Evolutionary conservation across 1,140 invertebrate genomes (phyloP).

Genomic region (Maconellicoccus hirsutus): DNA sequence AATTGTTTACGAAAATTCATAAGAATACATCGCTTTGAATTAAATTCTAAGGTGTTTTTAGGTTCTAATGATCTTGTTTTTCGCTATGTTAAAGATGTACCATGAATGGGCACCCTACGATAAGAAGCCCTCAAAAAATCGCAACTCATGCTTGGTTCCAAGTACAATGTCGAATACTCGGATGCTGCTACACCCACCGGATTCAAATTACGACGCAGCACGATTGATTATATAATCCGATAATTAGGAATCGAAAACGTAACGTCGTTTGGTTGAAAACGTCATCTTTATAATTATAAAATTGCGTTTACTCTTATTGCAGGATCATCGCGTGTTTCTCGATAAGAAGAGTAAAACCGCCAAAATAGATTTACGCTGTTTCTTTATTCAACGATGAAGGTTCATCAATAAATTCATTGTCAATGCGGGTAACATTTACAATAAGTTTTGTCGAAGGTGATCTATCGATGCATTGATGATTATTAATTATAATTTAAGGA

Average conservation of each 20-base stretch:
- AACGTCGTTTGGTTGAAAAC: background rate
- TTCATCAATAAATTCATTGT: background rate
- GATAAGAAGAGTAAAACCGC: background rate
- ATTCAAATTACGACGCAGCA: background rate
- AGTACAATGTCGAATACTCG: too few species aligned
- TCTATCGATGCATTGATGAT: background rate
- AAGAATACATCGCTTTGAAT: too few species aligned
- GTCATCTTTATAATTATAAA: background rate
- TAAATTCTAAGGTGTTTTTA: too few species aligned
- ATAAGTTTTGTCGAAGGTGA: background rate
- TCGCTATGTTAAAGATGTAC: too few species aligned
- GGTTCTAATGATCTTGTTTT: too few species aligned
- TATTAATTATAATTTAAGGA: slow-evolving; percentile 6
- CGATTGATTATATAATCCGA: background rate
- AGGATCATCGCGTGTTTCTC: background rate
- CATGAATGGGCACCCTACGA: too few species aligned
- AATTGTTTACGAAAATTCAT: too few species aligned
- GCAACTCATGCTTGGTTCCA: too few species aligned
- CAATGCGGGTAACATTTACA: background rate
- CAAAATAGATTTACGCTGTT: slow-evolving; percentile 1
- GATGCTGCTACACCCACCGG: background rate
- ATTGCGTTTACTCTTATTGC: background rate
- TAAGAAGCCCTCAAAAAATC: too few species aligned
- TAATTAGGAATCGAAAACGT: background rate
- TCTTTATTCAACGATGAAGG: background rate